Percentiles rank a stretch among this genome's conserved stretches.
Conservation (phyloP, 2,113 vertebrate genomes). For the Neogobius melanostomus region DNA sequence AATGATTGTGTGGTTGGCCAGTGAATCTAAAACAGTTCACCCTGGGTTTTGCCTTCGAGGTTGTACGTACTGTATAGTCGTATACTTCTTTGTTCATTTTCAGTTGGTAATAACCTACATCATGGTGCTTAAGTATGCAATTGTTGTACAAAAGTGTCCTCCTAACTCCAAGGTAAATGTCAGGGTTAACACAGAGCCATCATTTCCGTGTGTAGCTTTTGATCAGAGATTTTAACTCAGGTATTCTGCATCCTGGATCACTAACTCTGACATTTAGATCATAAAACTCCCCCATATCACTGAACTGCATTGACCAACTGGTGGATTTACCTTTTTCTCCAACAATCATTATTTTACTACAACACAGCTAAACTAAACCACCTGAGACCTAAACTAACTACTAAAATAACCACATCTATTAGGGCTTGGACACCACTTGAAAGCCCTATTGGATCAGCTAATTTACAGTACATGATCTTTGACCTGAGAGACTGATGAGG, state of each 20-base stretch:
- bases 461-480: constrained; percentile 34
- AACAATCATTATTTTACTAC: constrained; percentile 8
- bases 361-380: constrained; percentile 6
- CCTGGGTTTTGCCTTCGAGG: constrained; percentile 29
- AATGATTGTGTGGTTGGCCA: constrained; percentile 54
- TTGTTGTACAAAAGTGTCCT: neutral
- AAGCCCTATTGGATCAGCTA: constrained; percentile 31
- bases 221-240: constrained; percentile 41
- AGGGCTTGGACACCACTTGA: constrained; percentile 35
- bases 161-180: constrained; percentile 25
- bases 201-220: constrained; percentile 15
- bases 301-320: constrained; percentile 24
- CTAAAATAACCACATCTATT: constrained; percentile 1
- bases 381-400: neutral
- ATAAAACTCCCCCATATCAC: neutral
- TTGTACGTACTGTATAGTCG: constrained; percentile 3
- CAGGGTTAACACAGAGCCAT: constrained; percentile 35
- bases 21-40: constrained; percentile 26
- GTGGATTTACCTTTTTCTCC: constrained; percentile 1
- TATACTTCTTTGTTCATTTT: neutral
- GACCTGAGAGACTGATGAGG: constrained; percentile 37
- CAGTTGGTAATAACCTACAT: constrained; percentile 1
- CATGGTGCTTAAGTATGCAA: constrained; percentile 10
- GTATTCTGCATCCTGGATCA: constrained; percentile 33
- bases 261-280: constrained; percentile 6